A percentile compares a stretch with the other conserved stretches of the same genome.
These are phyloP conservation scores for Apaloderma vittatum DNA, from an alignment of 2,113 vertebrate species.

Conservation along the genomic window DNA sequence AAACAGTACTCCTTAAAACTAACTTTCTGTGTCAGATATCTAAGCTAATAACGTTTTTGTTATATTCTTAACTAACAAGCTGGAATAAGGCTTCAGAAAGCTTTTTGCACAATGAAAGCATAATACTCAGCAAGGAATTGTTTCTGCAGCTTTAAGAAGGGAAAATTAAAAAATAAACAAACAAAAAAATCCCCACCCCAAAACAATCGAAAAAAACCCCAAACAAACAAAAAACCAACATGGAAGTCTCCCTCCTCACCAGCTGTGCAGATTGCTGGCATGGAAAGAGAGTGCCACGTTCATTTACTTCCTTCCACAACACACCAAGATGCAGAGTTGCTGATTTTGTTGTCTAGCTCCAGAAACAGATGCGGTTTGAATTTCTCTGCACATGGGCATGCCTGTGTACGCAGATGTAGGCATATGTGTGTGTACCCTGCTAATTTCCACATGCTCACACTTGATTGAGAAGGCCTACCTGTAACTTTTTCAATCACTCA, in stretches of 20 bases:
- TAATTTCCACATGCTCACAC: background rate
- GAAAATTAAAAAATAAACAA: no score
- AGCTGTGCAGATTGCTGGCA: background rate
- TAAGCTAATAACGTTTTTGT: background rate
- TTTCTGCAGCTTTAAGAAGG: background rate
- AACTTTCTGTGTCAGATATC: background rate
- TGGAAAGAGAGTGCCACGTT: background rate
- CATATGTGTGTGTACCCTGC: background rate
- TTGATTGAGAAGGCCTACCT: background rate
- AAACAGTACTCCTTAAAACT: background rate
- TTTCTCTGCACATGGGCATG: background rate
- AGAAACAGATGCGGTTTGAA: slow-evolving; percentile 28
- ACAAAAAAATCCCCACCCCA: no score
- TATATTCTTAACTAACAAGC: background rate
- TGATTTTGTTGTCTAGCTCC: background rate
- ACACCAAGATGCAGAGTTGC: background rate
- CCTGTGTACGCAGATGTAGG: background rate
- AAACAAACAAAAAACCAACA: background rate
- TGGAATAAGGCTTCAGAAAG: background rate
- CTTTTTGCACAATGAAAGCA: background rate
- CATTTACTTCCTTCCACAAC: background rate
- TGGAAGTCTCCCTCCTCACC: background rate
- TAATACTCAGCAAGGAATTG: background rate
- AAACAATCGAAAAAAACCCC: no score
- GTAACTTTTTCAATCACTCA: background rate